Evolutionary conservation across 1,140 invertebrate species (phyloP), one percentile per base, ranked within the genome.

Genomic region (Gryon sp.): DNA sequence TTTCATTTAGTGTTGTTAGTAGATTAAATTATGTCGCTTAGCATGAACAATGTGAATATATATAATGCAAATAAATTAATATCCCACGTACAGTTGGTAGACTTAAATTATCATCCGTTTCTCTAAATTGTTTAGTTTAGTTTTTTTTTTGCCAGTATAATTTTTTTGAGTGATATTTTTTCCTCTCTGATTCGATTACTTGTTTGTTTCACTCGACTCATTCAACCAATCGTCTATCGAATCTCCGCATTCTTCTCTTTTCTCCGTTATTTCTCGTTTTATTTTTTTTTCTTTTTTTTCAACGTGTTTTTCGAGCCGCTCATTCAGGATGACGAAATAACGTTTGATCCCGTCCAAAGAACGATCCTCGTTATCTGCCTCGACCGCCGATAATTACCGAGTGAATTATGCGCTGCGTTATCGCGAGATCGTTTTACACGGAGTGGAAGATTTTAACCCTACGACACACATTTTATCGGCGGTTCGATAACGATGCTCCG

Each of bases 301-400:
- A 11, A 50, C 14, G 38, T 50, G 26, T 50, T 63, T 68, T 68
- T 63, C 52, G 45, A 46, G 12, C n/a, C 18, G 19, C 26, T 48
- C 22, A 34, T 53, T 45, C 40, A 36, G 50, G 20, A 65, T 70
- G 66, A 76, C 65, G 65, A 76, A 76, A 76, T 38, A 26, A 53
- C 40, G 50, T 48, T 65, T 60, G 59, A 70, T 59, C 52, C 34
- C 59, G 82, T 81, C 79, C 79, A 80, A 83, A 83, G 83, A 81
- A 78, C 76, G 65, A 83, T 80, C 76, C 78, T 69, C 76, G 77
- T 84, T 83, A 84, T 84, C 82, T 57, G 63, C 32, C 36, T 32
- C 53, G 19, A 18, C 28, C 46, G 68, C 30, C 24, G 76, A 79
- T 79, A 72, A 79, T 75, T 75, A 40, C 36, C 53, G 59, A 30